phyloP scores from a whole-genome alignment of 2,888 invertebrate species.

The Dryadula phaetusa region DNA sequence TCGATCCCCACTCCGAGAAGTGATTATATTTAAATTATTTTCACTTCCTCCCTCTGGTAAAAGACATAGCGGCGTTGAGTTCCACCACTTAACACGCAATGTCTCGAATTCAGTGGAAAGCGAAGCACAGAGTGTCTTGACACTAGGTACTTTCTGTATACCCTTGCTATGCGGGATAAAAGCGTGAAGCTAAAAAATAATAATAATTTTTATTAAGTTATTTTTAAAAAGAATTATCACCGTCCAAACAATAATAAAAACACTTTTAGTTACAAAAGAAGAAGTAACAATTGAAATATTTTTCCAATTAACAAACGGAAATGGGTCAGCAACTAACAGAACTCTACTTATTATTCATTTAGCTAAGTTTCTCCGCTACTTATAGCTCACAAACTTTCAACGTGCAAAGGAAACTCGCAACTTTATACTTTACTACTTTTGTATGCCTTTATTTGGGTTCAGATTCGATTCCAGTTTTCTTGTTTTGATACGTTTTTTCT shows the following conservation, averaged over 20 bases:
- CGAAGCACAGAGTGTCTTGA: too few relatives aligned
- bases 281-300: background rate
- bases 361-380: constrained; percentile 6
- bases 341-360: constrained; percentile 13
- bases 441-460: background rate
- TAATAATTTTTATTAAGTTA: background rate
- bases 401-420: constrained; percentile 5
- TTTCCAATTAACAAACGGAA: background rate
- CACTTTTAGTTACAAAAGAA: background rate
- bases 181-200: too few relatives aligned
- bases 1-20: too few relatives aligned
- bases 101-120: too few relatives aligned
- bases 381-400: constrained; percentile 1
- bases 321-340: background rate
- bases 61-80: too few relatives aligned
- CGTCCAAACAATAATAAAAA: background rate
- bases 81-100: too few relatives aligned
- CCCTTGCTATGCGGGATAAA: too few relatives aligned
- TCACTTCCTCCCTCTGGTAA: too few relatives aligned
- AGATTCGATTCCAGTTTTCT: too few relatives aligned
- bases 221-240: background rate
- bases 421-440: background rate
- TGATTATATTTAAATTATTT: too few relatives aligned
- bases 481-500: too few relatives aligned
- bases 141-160: too few relatives aligned